phyloP scores from a whole-genome alignment of 1,140 invertebrate genomes.

The Drosophila malerkotliana region DNA sequence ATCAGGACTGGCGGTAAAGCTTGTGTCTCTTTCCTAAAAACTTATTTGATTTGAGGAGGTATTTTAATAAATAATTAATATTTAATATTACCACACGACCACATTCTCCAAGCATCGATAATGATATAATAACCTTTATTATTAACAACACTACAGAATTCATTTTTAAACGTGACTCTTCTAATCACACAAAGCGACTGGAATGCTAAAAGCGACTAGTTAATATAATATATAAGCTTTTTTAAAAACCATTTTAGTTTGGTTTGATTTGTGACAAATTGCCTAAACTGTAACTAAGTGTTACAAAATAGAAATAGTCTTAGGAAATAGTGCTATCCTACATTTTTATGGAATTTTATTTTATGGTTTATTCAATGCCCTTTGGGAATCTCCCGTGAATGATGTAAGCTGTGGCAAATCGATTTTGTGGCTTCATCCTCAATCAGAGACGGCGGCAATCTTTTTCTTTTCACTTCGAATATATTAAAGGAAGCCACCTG shows the following conservation, averaged over 20 bases:
- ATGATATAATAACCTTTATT: not conserved
- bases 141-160: not conserved
- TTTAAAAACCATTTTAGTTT: not conserved
- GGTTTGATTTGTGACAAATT: no score
- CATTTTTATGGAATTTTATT: not conserved
- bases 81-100: not conserved
- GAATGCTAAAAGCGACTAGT: not conserved
- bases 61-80: no score
- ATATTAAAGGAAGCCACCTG: slow-evolving; percentile 30
- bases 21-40: no score
- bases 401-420: slow-evolving; percentile 49
- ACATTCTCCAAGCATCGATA: not conserved
- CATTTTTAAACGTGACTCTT: not conserved
- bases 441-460: slow-evolving; percentile 44
- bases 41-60: no score
- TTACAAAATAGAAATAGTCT: no score
- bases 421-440: slow-evolving; percentile 49
- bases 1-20: no score
- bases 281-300: no score
- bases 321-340: no score
- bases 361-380: not conserved
- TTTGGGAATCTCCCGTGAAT: slow-evolving; percentile 1
- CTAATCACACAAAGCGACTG: not conserved
- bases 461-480: slow-evolving; percentile 29
- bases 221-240: not conserved